phyloP scores from a whole-genome alignment of 1,140 invertebrate species.

The Thaumatotibia leucotreta region DNA sequence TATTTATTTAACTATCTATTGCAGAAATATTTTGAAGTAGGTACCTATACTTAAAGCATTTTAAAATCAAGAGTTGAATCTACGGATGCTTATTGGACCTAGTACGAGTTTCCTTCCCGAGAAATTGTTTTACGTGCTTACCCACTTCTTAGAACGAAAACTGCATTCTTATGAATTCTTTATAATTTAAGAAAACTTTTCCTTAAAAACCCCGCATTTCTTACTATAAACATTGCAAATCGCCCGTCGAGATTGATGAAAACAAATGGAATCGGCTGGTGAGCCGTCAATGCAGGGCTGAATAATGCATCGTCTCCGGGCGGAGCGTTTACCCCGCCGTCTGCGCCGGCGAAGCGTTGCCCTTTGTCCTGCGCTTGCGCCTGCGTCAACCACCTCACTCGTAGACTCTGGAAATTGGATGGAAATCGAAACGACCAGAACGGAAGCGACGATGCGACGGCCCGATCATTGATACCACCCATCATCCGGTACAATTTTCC shows the following conservation, averaged over 20 bases:
- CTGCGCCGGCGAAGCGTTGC: slow-evolving; percentile 50
- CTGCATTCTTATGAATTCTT: neutral
- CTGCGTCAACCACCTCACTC: slow-evolving; percentile 7
- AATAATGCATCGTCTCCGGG: slow-evolving; percentile 42
- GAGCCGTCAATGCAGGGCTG: slow-evolving; percentile 50
- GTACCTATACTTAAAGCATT: too few species aligned
- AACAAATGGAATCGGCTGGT: slow-evolving; percentile 24
- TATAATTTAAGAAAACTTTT: neutral
- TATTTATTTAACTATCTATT: too few species aligned
- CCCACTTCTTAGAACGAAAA: too few species aligned
- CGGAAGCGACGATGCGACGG: slow-evolving; percentile 2
- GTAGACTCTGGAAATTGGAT: slow-evolving; percentile 5
- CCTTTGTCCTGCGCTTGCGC: slow-evolving; percentile 46
- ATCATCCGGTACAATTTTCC: neutral
- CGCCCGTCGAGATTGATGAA: slow-evolving; percentile 22
- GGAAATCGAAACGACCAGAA: neutral
- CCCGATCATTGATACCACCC: neutral
- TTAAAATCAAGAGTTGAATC: too few species aligned
- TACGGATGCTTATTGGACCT: too few species aligned
- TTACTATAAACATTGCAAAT: slow-evolving; percentile 32
- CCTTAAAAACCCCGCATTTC: neutral
- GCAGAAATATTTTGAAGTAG: too few species aligned
- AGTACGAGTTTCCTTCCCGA: too few species aligned
- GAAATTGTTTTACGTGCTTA: too few species aligned
- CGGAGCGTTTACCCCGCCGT: slow-evolving; percentile 58